Conservation (phyloP, 37 sponge, comb jelly and placozoan species). For the Dysidea cf. avara region DNA sequence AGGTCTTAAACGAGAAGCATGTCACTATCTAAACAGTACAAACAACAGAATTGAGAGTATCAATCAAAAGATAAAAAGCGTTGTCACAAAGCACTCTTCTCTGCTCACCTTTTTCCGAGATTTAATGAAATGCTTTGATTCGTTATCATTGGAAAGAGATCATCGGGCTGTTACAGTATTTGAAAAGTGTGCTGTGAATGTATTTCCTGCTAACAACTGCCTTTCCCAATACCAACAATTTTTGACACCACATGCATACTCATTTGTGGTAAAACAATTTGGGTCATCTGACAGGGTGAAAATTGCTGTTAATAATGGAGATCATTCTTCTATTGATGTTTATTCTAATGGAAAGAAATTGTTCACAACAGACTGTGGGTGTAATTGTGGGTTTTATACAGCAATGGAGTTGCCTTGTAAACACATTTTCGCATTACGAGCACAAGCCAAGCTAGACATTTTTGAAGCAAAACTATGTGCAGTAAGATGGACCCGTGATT, state of each 20-base stretch:
- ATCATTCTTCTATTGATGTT: not conserved
- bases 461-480: constrained; percentile 33
- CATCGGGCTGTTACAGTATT: constrained; percentile 17
- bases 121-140: constrained; percentile 12
- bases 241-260: constrained; percentile 41
- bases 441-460: not conserved
- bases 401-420: constrained; percentile 53
- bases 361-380: constrained; percentile 6
- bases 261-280: constrained; percentile 27
- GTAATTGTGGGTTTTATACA: constrained; percentile 31
- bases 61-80: constrained; percentile 6
- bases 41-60: constrained; percentile 3
- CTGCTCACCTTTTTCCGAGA: no score
- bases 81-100: no score
- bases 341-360: constrained; percentile 20
- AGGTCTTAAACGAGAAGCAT: not conserved
- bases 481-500: constrained; percentile 26
- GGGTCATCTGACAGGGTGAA: not conserved
- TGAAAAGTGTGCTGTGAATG: constrained; percentile 1
- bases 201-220: constrained; percentile 5
- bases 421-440: constrained; percentile 49
- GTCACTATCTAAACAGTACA: not conserved
- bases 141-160: constrained; percentile 22
- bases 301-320: constrained; percentile 6
- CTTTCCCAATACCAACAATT: constrained; percentile 18